phyloP scores from a whole-genome alignment of 2,113 vertebrate species.

The Chascanopsetta lugubris region DNA sequence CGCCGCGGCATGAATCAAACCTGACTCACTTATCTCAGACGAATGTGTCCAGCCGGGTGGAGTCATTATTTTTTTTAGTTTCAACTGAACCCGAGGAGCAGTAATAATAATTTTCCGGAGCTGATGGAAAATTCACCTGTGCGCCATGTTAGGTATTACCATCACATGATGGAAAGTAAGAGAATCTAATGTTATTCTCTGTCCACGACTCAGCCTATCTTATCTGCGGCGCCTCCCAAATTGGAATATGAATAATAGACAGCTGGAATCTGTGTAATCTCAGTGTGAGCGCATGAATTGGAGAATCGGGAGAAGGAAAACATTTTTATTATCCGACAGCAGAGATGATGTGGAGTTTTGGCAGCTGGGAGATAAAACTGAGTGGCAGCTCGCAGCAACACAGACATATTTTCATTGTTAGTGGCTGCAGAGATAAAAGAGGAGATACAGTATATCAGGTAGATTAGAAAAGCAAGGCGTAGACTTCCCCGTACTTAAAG shows the following conservation, averaged over 20 bases:
- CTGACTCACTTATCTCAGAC: constrained; percentile 17
- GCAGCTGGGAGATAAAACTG: constrained; percentile 48
- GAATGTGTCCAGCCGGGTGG: neutral
- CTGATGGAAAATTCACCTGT: constrained; percentile 3
- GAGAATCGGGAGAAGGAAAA: neutral
- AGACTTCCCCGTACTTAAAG: constrained; percentile 29
- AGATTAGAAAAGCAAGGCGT: constrained; percentile 41
- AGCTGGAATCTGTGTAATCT: constrained; percentile 41
- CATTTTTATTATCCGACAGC: constrained; percentile 29
- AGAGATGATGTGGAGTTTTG: constrained; percentile 16
- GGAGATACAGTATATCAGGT: constrained; percentile 30
- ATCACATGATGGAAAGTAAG: constrained; percentile 15
- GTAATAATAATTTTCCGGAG: neutral
- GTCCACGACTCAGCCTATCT: constrained; percentile 14
- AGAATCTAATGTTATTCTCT: constrained; percentile 10
- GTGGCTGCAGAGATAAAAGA: constrained; percentile 40
- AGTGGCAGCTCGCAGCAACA: constrained; percentile 46
- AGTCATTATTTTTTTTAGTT: constrained; percentile 12
- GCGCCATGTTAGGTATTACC: constrained; percentile 6
- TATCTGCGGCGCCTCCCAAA: constrained; percentile 36
- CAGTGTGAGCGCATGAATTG: constrained; percentile 32
- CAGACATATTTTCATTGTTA: constrained; percentile 29
- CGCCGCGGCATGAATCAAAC: constrained; percentile 11
- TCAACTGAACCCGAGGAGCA: constrained; percentile 6
- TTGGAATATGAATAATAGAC: constrained; percentile 43